A percentile compares a stretch with the other conserved stretches of the same genome.
phyloP scores from a whole-genome alignment of 2,113 vertebrate species.

The Podiceps cristatus region DNA sequence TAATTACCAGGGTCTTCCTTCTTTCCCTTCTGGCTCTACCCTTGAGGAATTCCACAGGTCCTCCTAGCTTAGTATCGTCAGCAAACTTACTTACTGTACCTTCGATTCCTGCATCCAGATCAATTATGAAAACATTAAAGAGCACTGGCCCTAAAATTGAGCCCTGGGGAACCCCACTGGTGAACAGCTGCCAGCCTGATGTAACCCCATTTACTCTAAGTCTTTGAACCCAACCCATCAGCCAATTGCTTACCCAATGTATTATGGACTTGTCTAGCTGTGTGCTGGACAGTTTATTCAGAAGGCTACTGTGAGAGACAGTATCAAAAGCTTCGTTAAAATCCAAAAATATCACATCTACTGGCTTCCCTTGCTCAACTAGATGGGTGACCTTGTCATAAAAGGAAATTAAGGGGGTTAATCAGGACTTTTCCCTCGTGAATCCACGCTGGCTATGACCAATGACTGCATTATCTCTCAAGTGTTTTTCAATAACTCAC shows the following conservation, averaged over 20 bases:
- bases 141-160: too few relatives aligned
- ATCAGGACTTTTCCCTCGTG: not conserved
- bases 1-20: not conserved
- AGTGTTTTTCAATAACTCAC: not conserved
- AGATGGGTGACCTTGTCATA: not conserved
- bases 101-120: too few relatives aligned
- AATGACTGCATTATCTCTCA: not conserved
- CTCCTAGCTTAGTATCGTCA: not conserved
- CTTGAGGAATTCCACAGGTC: not conserved
- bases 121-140: too few relatives aligned
- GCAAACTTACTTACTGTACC: not conserved
- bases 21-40: not conserved
- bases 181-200: not conserved
- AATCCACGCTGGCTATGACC: not conserved
- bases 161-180: not conserved
- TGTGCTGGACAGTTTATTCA: not conserved
- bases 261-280: not conserved
- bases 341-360: not conserved
- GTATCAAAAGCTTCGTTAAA: not conserved
- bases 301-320: not conserved
- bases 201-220: not conserved
- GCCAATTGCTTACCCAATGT: not conserved
- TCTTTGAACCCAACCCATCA: not conserved
- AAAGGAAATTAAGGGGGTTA: not conserved
- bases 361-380: not conserved